These are phyloP conservation scores for Orthosia gracilis DNA, from an alignment of 2,888 invertebrate genomes.

Conservation along the genomic window DNA sequence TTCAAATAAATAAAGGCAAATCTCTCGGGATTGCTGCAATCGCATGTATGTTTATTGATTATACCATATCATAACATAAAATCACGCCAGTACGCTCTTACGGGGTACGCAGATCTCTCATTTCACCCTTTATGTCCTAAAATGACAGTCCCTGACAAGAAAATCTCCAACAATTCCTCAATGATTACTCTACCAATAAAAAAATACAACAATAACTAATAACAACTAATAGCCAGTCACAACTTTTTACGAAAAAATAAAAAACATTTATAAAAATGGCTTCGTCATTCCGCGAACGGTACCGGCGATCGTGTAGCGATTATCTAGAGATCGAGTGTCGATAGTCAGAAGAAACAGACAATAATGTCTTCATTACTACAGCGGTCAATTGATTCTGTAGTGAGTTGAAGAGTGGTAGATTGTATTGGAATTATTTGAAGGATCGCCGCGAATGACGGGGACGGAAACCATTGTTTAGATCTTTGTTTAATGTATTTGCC, in stretches of 20 bases:
- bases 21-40: too few species aligned
- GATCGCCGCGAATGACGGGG: constrained; percentile 38
- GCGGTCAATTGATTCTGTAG: constrained; percentile 82
- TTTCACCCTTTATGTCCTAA: too few species aligned
- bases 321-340: constrained; percentile 78
- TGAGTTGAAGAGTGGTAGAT: constrained; percentile 54
- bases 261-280: constrained; percentile 53
- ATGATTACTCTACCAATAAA: too few species aligned
- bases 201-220: constrained; percentile 49
- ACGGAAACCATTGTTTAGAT: constrained; percentile 38
- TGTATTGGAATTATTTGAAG: constrained; percentile 60
- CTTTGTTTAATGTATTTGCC: constrained; percentile 16
- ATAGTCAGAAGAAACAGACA: constrained; percentile 76
- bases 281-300: constrained; percentile 72
- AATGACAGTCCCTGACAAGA: not conserved
- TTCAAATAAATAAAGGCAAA: too few species aligned
- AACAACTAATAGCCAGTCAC: constrained; percentile 53
- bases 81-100: too few species aligned
- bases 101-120: too few species aligned
- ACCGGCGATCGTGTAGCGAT: constrained; percentile 78
- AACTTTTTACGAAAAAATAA: constrained; percentile 57
- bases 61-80: too few species aligned
- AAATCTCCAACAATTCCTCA: too few species aligned
- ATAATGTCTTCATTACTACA: constrained; percentile 87
- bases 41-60: too few species aligned